phyloP scores from a whole-genome alignment of 2,113 vertebrate genomes.

The Atlantisia rogersi region DNA sequence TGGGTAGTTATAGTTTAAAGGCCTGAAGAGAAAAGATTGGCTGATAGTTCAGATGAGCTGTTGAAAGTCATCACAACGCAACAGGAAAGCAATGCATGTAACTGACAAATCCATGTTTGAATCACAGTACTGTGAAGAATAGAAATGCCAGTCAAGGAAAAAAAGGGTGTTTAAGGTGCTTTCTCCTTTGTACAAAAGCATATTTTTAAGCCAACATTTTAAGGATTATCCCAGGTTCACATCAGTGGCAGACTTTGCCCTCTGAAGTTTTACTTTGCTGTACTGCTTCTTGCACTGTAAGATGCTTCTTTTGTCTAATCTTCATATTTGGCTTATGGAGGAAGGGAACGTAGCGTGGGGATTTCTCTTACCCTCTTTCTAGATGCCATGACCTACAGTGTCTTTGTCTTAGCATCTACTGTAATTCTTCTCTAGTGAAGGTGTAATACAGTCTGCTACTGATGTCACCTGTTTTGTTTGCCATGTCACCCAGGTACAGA shows the following conservation, averaged over 20 bases:
- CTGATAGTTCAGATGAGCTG: background rate
- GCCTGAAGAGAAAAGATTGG: background rate
- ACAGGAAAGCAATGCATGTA: background rate
- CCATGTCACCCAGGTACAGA: background rate
- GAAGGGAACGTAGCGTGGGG: background rate
- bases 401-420: background rate
- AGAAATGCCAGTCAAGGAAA: background rate
- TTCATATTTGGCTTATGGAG: background rate
- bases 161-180: background rate
- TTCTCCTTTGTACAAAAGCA: background rate
- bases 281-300: background rate
- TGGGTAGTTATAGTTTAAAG: background rate
- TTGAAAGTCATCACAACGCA: background rate
- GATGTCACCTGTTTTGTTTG: background rate
- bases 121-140: background rate
- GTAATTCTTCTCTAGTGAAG: background rate
- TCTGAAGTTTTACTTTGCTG: background rate
- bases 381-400: background rate
- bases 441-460: fast-evolving
- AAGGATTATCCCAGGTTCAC: background rate
- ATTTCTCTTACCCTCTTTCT: background rate
- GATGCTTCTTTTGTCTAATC: background rate
- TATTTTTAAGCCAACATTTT: background rate
- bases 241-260: background rate
- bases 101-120: background rate